These are phyloP conservation scores for Coremacera marginata DNA, from an alignment of 2,888 invertebrate genomes.

Conservation along the genomic window DNA sequence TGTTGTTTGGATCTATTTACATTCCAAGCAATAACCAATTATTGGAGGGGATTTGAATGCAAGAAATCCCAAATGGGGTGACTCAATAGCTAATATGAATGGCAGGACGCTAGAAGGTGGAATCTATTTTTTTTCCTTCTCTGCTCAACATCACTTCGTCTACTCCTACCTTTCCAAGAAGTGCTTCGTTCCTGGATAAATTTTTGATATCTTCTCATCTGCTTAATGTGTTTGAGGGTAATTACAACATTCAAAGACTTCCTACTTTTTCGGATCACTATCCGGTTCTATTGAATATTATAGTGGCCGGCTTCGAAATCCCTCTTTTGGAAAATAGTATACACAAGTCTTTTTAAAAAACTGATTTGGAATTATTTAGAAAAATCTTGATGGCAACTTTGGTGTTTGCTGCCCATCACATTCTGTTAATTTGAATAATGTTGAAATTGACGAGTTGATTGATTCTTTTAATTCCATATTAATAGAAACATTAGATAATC, in stretches of 20 bases:
- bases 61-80: background rate
- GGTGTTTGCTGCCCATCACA: background rate
- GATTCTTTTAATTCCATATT: background rate
- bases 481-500: background rate
- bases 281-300: background rate
- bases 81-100: background rate
- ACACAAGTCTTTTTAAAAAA: background rate
- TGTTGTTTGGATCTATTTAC: background rate
- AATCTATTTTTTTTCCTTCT: background rate
- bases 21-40: background rate
- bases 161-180: background rate
- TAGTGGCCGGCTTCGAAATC: background rate
- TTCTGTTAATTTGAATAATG: background rate
- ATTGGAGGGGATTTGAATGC: background rate
- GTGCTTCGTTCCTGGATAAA: background rate
- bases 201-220: background rate
- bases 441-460: conserved; percentile 7
- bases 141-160: background rate
- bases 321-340: background rate
- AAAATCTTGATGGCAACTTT: background rate
- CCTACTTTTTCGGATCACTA: background rate
- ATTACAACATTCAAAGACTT: background rate
- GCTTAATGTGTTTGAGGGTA: background rate
- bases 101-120: background rate
- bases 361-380: background rate